Base-by-base conservation (phyloP, 2,797 vertebrate genomes). In the Ibycter americanus region DNA sequence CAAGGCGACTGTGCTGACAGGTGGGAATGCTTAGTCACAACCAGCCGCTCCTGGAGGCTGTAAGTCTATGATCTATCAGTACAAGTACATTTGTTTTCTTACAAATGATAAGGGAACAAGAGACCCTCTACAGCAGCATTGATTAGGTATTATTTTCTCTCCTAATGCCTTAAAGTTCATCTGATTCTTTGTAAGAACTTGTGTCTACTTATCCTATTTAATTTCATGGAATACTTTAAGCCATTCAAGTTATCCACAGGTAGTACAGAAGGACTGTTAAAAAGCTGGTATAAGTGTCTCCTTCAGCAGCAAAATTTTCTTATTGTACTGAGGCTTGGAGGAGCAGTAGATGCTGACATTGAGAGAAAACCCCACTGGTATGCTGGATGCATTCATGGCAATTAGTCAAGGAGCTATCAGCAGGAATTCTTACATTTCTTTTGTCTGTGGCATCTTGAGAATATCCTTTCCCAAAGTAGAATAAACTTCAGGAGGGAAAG, bases 361-460 rank as follows among this genome's bases (percentile, higher is more conserved):
- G 84, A 83, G 56, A 93, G 72, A 92, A 97, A 92, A 49, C 9
- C 52, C 68, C 0, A 1, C 55, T 89, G 83, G 34, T 92, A 65
- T 59, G 87, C 73, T 19, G 56, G n/a, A 78, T 86, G 19, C 7
- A 8, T 83, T 94, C 54, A 36, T 26, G 27, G 83, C 89, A 93
- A 89, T 97, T 97, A 94, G 91, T 93, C 72, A 93, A 89, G 89
- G 66, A 93, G 67, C 56, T 94, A 81, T 94, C 87, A 86, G 66
- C 56, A 89, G 88, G 87, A 92, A 92, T 94, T 87, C 82, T 93
- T 83, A 54, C 15, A 40, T 79, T 87, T 95, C 88, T 96, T 92
- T 95, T 93, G 66, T 87, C 65, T 88, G 46, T 87, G 90, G 70
- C 70, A 88, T 97, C 47, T 94, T 88, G 78, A 86, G 87, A 94